Conservation (phyloP, 2,113 vertebrate species). For the Psettodes erumei region DNA sequence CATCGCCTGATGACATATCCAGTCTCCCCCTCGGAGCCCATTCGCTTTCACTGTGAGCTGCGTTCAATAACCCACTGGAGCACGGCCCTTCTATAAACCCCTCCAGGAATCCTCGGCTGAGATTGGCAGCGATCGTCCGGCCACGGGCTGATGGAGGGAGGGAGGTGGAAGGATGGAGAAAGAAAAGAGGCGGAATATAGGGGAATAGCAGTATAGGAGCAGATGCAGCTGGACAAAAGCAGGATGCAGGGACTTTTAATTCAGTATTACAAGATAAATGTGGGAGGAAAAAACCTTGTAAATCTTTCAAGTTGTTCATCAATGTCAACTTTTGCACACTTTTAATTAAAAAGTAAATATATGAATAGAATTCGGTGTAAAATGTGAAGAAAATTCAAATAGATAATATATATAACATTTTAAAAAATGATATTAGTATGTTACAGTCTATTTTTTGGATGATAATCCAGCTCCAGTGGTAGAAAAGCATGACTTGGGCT, state of each 20-base stretch:
- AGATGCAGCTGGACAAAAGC: neutral
- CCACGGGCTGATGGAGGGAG: conserved; percentile 14
- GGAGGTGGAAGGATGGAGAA: neutral
- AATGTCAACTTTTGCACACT: neutral
- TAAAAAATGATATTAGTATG: neutral
- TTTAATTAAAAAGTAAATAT: neutral
- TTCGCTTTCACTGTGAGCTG: conserved; percentile 36
- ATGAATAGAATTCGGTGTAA: no score
- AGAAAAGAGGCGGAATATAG: neutral
- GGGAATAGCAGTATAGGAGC: neutral
- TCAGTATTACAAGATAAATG: neutral
- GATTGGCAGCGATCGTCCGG: conserved; percentile 59
- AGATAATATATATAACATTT: neutral
- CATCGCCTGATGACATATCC: conserved; percentile 45
- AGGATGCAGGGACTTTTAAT: neutral
- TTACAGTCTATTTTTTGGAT: neutral
- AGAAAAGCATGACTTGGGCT: neutral
- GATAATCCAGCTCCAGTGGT: neutral
- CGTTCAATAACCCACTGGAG: conserved; percentile 64
- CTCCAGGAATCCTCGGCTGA: conserved; percentile 45
- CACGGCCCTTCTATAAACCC: conserved; percentile 37
- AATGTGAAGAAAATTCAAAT: neutral
- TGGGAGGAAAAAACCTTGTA: neutral
- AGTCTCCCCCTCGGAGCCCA: conserved; percentile 24
- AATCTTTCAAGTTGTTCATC: neutral